Base-by-base conservation (phyloP, 1,140 invertebrate genomes). In the Thaumatotibia leucotreta region DNA sequence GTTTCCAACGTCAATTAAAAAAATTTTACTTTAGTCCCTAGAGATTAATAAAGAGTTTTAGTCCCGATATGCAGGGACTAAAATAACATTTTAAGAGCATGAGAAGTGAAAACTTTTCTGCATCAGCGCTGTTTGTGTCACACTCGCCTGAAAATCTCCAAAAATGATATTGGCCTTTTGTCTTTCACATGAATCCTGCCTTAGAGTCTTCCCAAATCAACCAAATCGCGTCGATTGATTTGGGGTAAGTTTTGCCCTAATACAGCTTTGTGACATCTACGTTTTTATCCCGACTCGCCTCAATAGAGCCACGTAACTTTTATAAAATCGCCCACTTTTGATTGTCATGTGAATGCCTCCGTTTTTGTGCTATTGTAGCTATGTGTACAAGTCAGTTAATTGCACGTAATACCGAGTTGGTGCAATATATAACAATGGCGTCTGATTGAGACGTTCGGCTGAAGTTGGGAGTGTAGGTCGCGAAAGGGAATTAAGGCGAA, bases 381-480 rank as follows among this genome's bases (percentile, higher is more conserved):
- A 17, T 45, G 39, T 45, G 1, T 1, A 45, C 17, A 45, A 17
- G 39, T 6, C 8, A 20, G 6, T 45, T 45, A 45, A 45, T 45
- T 20, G 8, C 14, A 20, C 5, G 8, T 11, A 10, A 58, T 29
- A 29, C n/a, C 10, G 6, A 11, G 52, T 58, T 58, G 23, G 52
- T 29, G 52, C 24, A 58, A 58, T 58, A 58, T 29, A 24, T 24
- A 31, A 58, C 52, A 31, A 58, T 58, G 23, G 27, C 6, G 20
- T 50, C 52, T 58, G 52, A 58, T 58, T 58, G 52, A 58, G 52
- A 58, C 52, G 52, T 58, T 29, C 52, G n/a, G 39, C 20, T 5
- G 52, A 58, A 14, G 24, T 45, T 45, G 17, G 39, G 14, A 45
- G 39, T 20, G 39, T 17, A 8, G 20, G 20, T 45, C 6, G 14